phyloP scores from a whole-genome alignment of 2,797 vertebrate species.

The Dipus sagitta region DNA sequence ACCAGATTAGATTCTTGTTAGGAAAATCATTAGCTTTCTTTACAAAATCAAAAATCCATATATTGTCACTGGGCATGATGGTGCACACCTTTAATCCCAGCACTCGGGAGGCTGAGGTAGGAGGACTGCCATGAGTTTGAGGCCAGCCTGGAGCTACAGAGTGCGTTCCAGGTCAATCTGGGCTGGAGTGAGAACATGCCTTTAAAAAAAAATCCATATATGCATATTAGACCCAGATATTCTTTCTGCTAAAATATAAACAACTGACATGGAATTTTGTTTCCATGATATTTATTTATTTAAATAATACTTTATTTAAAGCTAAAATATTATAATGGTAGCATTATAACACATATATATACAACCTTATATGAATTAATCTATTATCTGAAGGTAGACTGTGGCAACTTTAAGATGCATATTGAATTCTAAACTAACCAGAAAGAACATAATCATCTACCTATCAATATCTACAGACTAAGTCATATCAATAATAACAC shows the following conservation, averaged over 20 bases:
- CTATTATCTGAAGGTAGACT: background rate
- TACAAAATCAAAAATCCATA: background rate
- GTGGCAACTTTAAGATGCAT: background rate
- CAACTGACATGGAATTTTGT: background rate
- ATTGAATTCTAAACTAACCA: background rate
- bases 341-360: background rate
- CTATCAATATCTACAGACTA: background rate
- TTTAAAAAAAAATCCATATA: background rate
- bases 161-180: too few species aligned
- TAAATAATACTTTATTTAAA: background rate
- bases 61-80: background rate
- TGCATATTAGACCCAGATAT: background rate
- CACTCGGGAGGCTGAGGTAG: too few species aligned
- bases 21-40: background rate
- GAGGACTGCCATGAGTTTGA: too few species aligned
- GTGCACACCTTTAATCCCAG: too few species aligned
- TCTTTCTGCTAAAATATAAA: conserved; percentile 9
- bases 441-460: background rate
- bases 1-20: background rate
- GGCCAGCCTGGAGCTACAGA: too few species aligned
- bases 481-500: background rate
- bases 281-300: background rate
- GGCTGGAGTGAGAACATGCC: too few species aligned
- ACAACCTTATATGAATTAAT: background rate
- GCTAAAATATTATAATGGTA: background rate